A percentile compares a stretch with the other conserved stretches of the same genome.
These are phyloP conservation scores for Taeniopygia guttata DNA, from an alignment of 2,797 vertebrate genomes.

Conservation along the genomic window DNA sequence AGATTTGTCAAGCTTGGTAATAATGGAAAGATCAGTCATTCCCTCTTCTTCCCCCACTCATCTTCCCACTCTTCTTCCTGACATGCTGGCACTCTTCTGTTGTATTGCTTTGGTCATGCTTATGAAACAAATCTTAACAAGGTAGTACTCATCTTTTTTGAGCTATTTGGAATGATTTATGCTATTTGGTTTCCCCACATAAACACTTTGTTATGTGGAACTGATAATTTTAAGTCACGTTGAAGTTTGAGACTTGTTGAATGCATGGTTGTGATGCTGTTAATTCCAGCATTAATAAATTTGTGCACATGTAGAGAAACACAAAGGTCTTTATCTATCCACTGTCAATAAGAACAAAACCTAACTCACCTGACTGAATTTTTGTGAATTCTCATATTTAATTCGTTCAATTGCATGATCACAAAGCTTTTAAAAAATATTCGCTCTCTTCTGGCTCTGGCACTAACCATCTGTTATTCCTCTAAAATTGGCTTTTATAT, in stretches of 20 bases:
- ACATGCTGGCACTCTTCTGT: background rate
- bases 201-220: background rate
- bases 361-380: background rate
- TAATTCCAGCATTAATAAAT: background rate
- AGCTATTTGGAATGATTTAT: background rate
- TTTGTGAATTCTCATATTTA: background rate
- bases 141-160: background rate
- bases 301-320: background rate
- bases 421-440: background rate
- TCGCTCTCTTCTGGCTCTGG: background rate
- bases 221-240: background rate
- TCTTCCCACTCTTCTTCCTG: background rate
- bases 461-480: background rate
- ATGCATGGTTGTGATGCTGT: background rate
- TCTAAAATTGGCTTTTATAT: background rate
- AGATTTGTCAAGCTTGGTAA: background rate
- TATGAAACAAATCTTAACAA: background rate
- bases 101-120: background rate
- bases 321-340: background rate
- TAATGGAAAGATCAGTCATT: background rate
- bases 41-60: background rate
- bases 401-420: background rate
- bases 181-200: background rate
- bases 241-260: background rate
- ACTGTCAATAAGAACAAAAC: background rate